phyloP scores from a whole-genome alignment of 2,888 invertebrate genomes.

The Trachelus stipa region DNA sequence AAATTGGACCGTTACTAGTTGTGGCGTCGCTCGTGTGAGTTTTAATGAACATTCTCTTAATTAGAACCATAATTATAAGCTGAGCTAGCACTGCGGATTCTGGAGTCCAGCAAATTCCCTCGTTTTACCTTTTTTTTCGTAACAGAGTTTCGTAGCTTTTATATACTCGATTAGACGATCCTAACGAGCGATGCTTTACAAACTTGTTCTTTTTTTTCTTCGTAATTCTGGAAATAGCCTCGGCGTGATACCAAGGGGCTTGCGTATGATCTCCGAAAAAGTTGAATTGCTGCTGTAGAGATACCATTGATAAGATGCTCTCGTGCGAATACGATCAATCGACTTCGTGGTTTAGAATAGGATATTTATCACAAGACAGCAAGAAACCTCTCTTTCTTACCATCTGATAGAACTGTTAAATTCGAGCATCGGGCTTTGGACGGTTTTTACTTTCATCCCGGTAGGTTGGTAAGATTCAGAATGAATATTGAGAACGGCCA shows the following conservation, averaged over 20 bases:
- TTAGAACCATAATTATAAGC: slow-evolving; percentile 51
- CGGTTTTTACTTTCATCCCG: not conserved
- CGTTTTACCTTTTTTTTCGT: not conserved
- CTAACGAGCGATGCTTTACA: not conserved
- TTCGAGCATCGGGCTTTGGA: not conserved
- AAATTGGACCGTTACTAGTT: slow-evolving; percentile 55
- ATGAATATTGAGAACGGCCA: not conserved
- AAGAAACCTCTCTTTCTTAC: not conserved
- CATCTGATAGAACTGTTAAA: not conserved
- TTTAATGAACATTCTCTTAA: slow-evolving; percentile 56
- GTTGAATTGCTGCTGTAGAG: not conserved
- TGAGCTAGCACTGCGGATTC: slow-evolving; percentile 7
- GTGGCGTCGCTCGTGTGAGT: slow-evolving; percentile 34
- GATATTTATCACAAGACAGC: too few relatives aligned
- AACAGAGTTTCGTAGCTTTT: not conserved
- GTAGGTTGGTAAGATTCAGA: too few relatives aligned
- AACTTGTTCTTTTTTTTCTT: not conserved
- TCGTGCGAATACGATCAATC: too few relatives aligned
- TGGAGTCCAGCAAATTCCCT: not conserved
- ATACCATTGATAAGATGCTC: not conserved
- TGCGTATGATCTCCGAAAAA: not conserved
- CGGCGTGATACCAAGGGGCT: not conserved
- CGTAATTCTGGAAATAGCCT: not conserved
- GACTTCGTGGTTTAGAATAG: too few relatives aligned
- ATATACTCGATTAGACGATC: not conserved